Evolutionary conservation across 2,797 vertebrate genomes (phyloP).

Genomic region (Tauraco hartlaubi): DNA sequence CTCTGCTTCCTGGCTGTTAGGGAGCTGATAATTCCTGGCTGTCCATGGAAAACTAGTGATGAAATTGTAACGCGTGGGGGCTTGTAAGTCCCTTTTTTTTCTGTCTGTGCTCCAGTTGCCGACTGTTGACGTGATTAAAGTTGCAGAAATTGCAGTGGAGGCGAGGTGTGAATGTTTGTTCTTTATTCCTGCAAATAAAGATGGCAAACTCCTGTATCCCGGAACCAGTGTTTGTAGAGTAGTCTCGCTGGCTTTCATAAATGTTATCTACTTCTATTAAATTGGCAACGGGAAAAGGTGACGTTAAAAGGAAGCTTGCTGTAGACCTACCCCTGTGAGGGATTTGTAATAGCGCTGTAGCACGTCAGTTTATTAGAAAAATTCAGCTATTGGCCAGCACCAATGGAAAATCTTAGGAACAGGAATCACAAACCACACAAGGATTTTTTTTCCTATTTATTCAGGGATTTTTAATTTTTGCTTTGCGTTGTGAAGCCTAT

Average conservation of each 20-base stretch:
- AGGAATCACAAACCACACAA: slow-evolving; percentile 40
- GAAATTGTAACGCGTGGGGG: rapidly evolving
- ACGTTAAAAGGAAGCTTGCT: not conserved
- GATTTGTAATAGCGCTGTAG: slow-evolving; percentile 21
- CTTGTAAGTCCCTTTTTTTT: not conserved
- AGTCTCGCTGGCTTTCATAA: not conserved
- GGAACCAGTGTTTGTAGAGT: not conserved
- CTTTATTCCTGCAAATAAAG: not conserved
- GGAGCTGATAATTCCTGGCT: not conserved
- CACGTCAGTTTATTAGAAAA: not conserved
- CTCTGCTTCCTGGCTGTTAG: rapidly evolving
- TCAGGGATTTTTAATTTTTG: slow-evolving; percentile 52
- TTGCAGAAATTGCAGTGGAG: not conserved
- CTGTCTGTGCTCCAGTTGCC: rapidly evolving
- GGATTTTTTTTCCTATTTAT: slow-evolving; percentile 58
- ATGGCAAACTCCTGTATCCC: not conserved
- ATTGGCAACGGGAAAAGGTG: not conserved
- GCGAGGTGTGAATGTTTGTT: not conserved
- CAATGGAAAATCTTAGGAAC: slow-evolving; percentile 57
- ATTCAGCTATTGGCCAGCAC: slow-evolving; percentile 30
- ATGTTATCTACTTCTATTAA: slow-evolving; percentile 8
- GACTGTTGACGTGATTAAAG: not conserved
- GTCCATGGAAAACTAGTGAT: rapidly evolving
- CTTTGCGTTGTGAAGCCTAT: not conserved
- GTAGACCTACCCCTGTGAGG: not conserved